phyloP scores from a whole-genome alignment of 2,888 invertebrate genomes.

The Leptinotarsa juncta region DNA sequence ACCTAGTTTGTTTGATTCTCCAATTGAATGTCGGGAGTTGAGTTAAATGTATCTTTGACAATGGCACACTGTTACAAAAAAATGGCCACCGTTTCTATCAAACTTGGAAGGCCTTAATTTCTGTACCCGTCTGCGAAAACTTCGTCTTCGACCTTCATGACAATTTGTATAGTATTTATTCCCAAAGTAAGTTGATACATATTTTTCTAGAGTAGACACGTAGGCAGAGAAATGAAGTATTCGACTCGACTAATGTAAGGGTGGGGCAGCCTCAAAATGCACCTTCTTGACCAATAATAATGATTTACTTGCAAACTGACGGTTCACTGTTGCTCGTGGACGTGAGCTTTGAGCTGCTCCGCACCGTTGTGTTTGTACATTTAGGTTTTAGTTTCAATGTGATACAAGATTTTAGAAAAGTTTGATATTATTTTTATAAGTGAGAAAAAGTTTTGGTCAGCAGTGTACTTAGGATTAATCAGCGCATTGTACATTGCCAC shows the following conservation, averaged over 20 bases:
- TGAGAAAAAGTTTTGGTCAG: slow-evolving; percentile 38
- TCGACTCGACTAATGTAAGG: slow-evolving; percentile 21
- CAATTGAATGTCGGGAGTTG: too few species aligned
- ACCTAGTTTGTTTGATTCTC: too few species aligned
- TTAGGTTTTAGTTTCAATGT: slow-evolving; percentile 46
- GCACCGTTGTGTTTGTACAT: slow-evolving; percentile 28
- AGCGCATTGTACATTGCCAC: slow-evolving; percentile 36
- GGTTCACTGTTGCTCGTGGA: background rate
- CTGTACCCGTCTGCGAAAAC: slow-evolving; percentile 22
- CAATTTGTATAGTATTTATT: slow-evolving; percentile 53
- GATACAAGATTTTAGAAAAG: slow-evolving; percentile 46
- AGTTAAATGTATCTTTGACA: too few species aligned
- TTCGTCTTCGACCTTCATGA: slow-evolving; percentile 40
- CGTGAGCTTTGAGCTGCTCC: background rate
- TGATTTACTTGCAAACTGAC: background rate
- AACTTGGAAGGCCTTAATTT: slow-evolving; percentile 9
- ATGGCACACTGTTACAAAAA: too few species aligned
- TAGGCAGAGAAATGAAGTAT: slow-evolving; percentile 28
- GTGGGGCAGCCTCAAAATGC: slow-evolving; percentile 16
- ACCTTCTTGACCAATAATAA: slow-evolving; percentile 22
- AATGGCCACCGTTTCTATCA: too few species aligned
- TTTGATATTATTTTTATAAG: slow-evolving; percentile 49
- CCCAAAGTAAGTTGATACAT: slow-evolving; percentile 42
- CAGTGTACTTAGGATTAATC: slow-evolving; percentile 41
- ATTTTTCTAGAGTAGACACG: slow-evolving; percentile 44